Percentiles rank a stretch among this genome's conserved stretches.
phyloP scores from a whole-genome alignment of 1,140 invertebrate species.

The Calliphora vicina region DNA sequence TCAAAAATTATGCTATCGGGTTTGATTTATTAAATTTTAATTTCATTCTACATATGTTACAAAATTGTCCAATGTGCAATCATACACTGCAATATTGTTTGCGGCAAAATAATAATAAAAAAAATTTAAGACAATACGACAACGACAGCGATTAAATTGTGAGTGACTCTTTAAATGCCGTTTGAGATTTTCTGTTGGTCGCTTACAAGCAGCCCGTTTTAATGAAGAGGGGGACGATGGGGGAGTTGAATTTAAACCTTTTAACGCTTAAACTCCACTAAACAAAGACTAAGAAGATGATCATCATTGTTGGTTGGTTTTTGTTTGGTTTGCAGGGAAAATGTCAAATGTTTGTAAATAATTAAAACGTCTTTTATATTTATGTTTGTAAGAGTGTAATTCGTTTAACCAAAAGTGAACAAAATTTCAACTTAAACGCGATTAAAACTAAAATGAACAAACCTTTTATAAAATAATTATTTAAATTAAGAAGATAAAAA shows the following conservation, averaged over 20 bases:
- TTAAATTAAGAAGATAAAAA: slow-evolving; percentile 6
- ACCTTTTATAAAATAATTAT: neutral
- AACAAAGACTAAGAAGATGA: neutral
- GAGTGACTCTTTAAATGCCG: neutral
- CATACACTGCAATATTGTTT: neutral
- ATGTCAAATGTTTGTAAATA: neutral
- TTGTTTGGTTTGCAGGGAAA: neutral
- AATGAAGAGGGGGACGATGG: neutral
- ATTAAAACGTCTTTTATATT: too few species aligned
- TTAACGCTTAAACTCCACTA: too few species aligned
- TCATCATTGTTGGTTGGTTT: neutral
- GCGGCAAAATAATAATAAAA: neutral
- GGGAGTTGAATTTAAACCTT: too few species aligned
- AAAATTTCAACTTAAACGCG: neutral
- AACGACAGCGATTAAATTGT: neutral
- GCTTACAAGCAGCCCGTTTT: too few species aligned
- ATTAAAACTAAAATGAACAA: neutral
- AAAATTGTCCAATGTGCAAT: too few species aligned
- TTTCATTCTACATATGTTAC: too few species aligned
- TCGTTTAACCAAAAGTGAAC: neutral
- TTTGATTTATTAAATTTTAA: too few species aligned
- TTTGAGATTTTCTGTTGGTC: neutral
- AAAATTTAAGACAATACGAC: neutral
- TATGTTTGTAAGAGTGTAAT: too few species aligned
- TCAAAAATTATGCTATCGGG: too few species aligned